These are phyloP conservation scores for Tholera decimalis DNA, from an alignment of 2,888 invertebrate genomes.

Conservation along the genomic window DNA sequence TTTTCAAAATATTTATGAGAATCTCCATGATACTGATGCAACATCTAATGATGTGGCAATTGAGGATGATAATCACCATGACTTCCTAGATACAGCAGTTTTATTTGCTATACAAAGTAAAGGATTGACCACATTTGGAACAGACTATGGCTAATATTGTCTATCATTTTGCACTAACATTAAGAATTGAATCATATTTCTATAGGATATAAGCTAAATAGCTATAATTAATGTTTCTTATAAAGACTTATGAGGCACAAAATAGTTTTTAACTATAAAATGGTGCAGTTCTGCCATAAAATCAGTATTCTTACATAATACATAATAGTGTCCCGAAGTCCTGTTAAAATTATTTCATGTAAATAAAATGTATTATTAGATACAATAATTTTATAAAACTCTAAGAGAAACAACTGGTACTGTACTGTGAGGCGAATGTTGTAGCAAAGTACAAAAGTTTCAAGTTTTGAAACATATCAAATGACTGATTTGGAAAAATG, in stretches of 20 bases:
- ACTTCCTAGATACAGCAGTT: conserved; percentile 94
- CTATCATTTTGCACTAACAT: not conserved
- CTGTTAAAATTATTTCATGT: conserved; percentile 50
- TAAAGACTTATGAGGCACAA: conserved; percentile 62
- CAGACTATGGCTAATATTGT: conserved; percentile 84
- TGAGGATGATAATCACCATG: conserved; percentile 78
- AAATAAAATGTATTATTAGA: conserved; percentile 58
- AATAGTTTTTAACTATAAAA: conserved; percentile 50
- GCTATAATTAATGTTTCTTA: conserved; percentile 51
- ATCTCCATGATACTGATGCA: conserved; percentile 38
- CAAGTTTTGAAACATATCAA: conserved; percentile 73
- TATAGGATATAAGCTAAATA: conserved; percentile 34
- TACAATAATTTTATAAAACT: conserved; percentile 47
- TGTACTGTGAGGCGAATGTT: conserved; percentile 57
- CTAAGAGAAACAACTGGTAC: conserved; percentile 27
- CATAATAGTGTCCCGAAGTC: conserved; percentile 38
- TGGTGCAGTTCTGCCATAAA: conserved; percentile 62
- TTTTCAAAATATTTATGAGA: conserved; percentile 74
- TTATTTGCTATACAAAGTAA: conserved; percentile 94
- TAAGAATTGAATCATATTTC: conserved; percentile 35
- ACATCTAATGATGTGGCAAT: conserved; percentile 7
- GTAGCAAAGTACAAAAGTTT: conserved; percentile 77
- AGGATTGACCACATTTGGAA: conserved; percentile 91
- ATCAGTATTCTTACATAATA: conserved; percentile 66
- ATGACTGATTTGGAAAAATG: conserved; percentile 68